Evolutionary conservation across 2,888 invertebrate species (phyloP).

Genomic region (Mallateleia sp.): DNA sequence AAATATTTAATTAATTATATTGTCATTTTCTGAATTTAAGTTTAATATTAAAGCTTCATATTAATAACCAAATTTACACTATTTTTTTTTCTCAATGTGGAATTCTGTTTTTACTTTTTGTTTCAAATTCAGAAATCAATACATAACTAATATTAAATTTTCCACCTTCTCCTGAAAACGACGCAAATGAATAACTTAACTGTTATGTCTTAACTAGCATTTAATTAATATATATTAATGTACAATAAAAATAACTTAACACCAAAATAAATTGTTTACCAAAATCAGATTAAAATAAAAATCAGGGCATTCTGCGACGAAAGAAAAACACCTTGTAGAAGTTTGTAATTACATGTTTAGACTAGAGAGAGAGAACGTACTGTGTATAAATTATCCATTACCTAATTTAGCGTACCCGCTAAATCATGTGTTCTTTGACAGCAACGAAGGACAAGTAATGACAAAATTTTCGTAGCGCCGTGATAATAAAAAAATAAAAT

Average conservation of each 20-base stretch:
- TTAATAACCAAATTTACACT: too few species aligned
- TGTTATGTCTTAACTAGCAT: neutral
- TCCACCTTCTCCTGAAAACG: slow-evolving; percentile 86
- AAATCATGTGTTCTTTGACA: slow-evolving; percentile 49
- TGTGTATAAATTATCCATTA: slow-evolving; percentile 82
- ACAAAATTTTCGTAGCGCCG: neutral
- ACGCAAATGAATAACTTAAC: slow-evolving; percentile 79
- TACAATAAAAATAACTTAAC: neutral
- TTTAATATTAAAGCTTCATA: too few species aligned
- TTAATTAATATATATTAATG: slow-evolving; percentile 28
- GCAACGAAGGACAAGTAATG: slow-evolving; percentile 20
- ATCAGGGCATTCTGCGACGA: neutral
- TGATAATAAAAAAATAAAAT: slow-evolving; percentile 8
- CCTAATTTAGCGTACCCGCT: slow-evolving; percentile 52
- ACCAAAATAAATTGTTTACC: neutral
- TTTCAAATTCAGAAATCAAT: too few species aligned
- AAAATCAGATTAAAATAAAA: neutral
- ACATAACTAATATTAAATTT: too few species aligned
- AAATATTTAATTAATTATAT: too few species aligned
- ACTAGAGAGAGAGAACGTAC: slow-evolving; percentile 84
- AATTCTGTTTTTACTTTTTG: too few species aligned
- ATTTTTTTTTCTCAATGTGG: too few species aligned
- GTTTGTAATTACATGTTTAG: slow-evolving; percentile 82
- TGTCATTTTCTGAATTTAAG: too few species aligned
- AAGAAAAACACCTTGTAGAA: slow-evolving; percentile 21